Evolutionary conservation across 2,888 invertebrate species (phyloP).

Genomic region (Philhelius pedissequus): DNA sequence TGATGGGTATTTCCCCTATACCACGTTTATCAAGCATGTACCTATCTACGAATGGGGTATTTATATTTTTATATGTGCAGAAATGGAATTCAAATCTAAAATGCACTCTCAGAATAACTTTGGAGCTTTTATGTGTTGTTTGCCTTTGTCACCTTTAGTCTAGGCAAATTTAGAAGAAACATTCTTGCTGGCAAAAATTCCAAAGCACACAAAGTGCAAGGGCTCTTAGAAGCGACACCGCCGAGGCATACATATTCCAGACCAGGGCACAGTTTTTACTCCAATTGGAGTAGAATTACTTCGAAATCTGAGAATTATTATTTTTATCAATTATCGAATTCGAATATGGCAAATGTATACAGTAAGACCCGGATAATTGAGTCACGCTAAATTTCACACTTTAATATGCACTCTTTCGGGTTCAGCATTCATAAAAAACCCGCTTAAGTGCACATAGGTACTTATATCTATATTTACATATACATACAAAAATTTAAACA

Average conservation of each 20-base stretch:
- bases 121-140: not conserved
- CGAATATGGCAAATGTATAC: too few relatives aligned
- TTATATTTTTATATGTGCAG: constrained; percentile 17
- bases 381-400: too few relatives aligned
- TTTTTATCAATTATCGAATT: too few relatives aligned
- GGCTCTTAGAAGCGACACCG: not conserved
- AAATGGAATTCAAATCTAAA: constrained; percentile 51
- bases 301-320: not conserved
- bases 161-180: constrained; percentile 17
- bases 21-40: not conserved
- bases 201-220: constrained; percentile 25
- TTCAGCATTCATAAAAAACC: too few relatives aligned
- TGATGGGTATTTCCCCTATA: constrained; percentile 14
- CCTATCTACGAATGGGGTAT: not conserved
- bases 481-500: too few relatives aligned
- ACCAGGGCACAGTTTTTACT: not conserved
- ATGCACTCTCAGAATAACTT: constrained; percentile 40
- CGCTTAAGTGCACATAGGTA: too few relatives aligned
- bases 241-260: not conserved
- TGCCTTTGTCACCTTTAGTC: constrained; percentile 22
- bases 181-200: constrained; percentile 10
- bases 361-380: too few relatives aligned
- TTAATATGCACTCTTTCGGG: too few relatives aligned
- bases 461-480: too few relatives aligned
- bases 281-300: not conserved